Conservation (phyloP, 2,113 vertebrate species). For the Brachyhypopomus gauderio region DNA sequence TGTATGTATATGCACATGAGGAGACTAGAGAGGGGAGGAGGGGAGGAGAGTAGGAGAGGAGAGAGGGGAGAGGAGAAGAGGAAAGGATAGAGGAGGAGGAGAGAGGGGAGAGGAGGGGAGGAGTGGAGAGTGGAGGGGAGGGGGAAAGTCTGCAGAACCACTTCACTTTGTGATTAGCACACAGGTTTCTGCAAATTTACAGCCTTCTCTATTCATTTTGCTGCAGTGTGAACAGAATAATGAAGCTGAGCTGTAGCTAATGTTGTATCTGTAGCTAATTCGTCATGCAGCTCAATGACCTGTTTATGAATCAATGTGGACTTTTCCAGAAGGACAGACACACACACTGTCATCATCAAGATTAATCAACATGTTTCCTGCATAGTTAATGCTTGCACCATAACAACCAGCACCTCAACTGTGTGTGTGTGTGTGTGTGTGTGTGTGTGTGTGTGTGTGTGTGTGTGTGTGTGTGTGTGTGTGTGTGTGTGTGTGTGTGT, state of each 20-base stretch:
- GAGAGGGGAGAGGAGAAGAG: background rate
- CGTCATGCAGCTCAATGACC: slow-evolving; percentile 70
- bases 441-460: slow-evolving; percentile 15
- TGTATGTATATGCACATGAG: too few species aligned
- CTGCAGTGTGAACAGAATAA: slow-evolving; percentile 68
- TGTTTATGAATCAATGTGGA: slow-evolving; percentile 76
- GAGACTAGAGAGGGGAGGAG: too few species aligned
- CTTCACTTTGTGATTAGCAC: slow-evolving; percentile 9
- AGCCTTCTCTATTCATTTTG: slow-evolving; percentile 21
- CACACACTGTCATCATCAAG: slow-evolving; percentile 70
- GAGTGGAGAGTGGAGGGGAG: background rate
- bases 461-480: slow-evolving; percentile 28
- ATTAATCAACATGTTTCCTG: slow-evolving; percentile 76
- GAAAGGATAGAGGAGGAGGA: too few species aligned
- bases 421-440: slow-evolving; percentile 8
- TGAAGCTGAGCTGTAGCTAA: slow-evolving; percentile 71
- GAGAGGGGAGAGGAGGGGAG: background rate
- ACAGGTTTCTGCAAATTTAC: slow-evolving; percentile 43
- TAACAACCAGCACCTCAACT: slow-evolving; percentile 58
- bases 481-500: background rate
- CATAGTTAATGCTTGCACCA: slow-evolving; percentile 64
- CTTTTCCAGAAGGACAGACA: slow-evolving; percentile 67
- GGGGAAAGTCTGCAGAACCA: slow-evolving; percentile 9
- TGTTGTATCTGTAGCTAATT: slow-evolving; percentile 65
- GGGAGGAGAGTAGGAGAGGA: too few species aligned